Evolutionary conservation across 37 sponge, comb jelly and placozoan genomes (phyloP).

Genomic region (Beroe forskalii): DNA sequence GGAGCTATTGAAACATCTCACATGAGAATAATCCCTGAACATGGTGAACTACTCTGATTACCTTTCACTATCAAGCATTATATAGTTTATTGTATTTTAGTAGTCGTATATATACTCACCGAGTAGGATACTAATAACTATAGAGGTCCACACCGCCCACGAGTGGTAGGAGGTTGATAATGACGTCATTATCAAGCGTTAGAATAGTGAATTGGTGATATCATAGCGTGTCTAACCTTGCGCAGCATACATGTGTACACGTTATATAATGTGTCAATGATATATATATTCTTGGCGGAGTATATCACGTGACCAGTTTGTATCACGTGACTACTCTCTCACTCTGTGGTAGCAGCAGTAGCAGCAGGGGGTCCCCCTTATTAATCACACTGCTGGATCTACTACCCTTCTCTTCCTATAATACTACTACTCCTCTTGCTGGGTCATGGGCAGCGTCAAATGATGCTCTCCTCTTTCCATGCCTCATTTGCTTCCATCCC

Average conservation of each 20-base stretch:
- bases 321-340: neutral
- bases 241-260: neutral
- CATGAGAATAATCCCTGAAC: no score
- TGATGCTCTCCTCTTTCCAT: neutral
- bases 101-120: no score
- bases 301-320: neutral
- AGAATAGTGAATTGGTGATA: neutral
- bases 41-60: no score
- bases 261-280: neutral
- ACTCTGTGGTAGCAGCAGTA: neutral
- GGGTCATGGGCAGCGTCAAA: neutral
- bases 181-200: no score
- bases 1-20: no score
- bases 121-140: no score
- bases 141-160: no score
- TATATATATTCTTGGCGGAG: neutral
- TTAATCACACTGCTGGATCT: neutral
- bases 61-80: no score
- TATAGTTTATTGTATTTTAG: no score
- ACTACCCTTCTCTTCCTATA: neutral
- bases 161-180: no score
- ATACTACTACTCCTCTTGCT: neutral
- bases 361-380: neutral
- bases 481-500: neutral
- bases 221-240: neutral